Conservation (phyloP, 2,113 vertebrate genomes). For the Eonycteris spelaea region DNA sequence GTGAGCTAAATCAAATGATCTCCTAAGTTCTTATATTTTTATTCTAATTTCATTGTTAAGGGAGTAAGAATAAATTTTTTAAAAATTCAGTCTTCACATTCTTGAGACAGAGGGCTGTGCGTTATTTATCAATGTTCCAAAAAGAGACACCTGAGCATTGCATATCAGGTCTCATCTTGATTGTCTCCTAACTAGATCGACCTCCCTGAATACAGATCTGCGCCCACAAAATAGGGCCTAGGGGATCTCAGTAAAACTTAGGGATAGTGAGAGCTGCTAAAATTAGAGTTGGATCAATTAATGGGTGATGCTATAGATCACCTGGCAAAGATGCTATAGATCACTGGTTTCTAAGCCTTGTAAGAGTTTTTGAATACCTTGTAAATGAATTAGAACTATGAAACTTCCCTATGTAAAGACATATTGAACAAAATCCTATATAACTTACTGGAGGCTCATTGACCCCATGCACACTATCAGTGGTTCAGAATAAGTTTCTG, state of each 20-base stretch:
- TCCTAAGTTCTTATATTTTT: neutral
- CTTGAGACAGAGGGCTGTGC: neutral
- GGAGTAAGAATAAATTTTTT: neutral
- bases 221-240: neutral
- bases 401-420: neutral
- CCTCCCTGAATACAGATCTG: neutral
- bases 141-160: neutral
- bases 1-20: neutral
- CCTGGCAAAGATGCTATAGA: neutral
- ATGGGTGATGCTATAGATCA: neutral
- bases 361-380: neutral
- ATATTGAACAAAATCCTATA: neutral
- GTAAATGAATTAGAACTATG: neutral
- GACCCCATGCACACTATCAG: neutral
- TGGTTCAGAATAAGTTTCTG: neutral
- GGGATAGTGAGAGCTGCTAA: neutral
- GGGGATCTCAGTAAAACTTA: neutral
- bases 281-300: neutral
- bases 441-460: neutral
- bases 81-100: neutral
- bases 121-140: neutral
- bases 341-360: neutral
- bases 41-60: slow-evolving; percentile 18
- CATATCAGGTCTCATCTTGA: neutral
- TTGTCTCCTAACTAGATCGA: neutral